Base-by-base conservation (phyloP, 2,797 vertebrate species). In the Pipistrellus pygmaeus region DNA sequence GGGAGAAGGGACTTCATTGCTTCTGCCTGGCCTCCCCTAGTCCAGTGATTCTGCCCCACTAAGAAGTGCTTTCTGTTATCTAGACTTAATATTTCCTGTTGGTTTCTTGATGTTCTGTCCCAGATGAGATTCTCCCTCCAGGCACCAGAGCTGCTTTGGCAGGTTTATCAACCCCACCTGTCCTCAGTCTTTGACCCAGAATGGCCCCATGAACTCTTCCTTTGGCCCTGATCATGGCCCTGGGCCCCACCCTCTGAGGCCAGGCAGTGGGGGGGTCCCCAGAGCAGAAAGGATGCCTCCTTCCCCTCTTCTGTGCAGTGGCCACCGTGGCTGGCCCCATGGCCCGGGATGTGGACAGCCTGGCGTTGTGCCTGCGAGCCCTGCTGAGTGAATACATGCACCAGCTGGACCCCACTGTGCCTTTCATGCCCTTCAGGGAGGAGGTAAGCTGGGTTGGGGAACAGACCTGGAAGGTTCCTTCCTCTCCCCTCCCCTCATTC, bases 361-460 rank as follows among this genome's bases (percentile, higher is more conserved):
- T 99, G 98, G 99, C 95, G 60, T 96, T 99, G 72, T 99, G 97
- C 85, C 99, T 99, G 98, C 97, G 97, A 97, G 99, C 98, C 0
- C 97, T 99, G 90, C 98, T 99, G 35, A 98, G 98, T 12, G 91
- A 98, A 44, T 97, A 99, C 92, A 98, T 99, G 99, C 99, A 99
- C 96, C 71, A 9, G 6, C 95, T 99, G 97, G 99, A 99, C 92
- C 98, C 98, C 94, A 98, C 97, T 0, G 97, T 99, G 90, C 99
- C 98, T 30, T 98, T 98, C 0, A n/a, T 99, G 38, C 98, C 98
- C 57, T 99, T 99, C 48, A 96, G 98, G 1, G 83, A 97, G 76
- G 80, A 99, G 98, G 99, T 99, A 32, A 97, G 93, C 64, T 1
- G 0, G 38, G 12, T 44, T 2, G 21, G 35, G 23, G 51, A 75